Evolutionary conservation across 2,113 vertebrate species (phyloP), one percentile per base, ranked within the genome.

Genomic region (Cranoglanis bouderius): DNA sequence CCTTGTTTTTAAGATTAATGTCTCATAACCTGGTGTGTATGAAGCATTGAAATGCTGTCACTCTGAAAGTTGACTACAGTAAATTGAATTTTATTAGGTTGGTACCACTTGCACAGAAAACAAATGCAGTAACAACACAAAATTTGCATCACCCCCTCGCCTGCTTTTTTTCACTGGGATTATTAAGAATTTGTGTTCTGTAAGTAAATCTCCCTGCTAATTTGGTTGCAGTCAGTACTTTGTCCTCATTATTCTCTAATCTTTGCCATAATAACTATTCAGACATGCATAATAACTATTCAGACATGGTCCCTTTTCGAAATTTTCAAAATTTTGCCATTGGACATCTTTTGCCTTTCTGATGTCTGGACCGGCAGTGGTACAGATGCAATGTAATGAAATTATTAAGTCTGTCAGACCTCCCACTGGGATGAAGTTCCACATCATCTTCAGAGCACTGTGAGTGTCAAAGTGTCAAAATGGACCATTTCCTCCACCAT

Each of bases 1-100:
- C 59, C 24, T 65, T 65, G 43, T 65, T 85, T 72, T 85, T 85
- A 65, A 32, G 43, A 55, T 85, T 32, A 13, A 72, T 74, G 63
- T 16, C 29, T 53, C 59, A 51, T 32, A 35, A 53, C 6, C 5
- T 55, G 26, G 10, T 24, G 32, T n/a, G 10, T 7, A 43, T 63
- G 40, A 29, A 40, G 5, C 57, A 63, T 7, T 84, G 18, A 38
- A 59, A 61, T 59, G 14, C 32, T 59, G 81, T 59, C 55, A 61
- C 8, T 59, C 26, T 32, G 49, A 57, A 57, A 55, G 51, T 21
- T 53, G 51, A 82, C 51, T 55, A 24, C 53, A 19, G 46, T 51
- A 55, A 53, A 40, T 74, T 74, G 7, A 29, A 10, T 77, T 77
- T 74, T 16, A 49, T 29, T 26, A 46, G 24, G 29, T 78, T 29